phyloP scores from a whole-genome alignment of 1,140 invertebrate genomes.

The Camponotus pennsylvanicus region DNA sequence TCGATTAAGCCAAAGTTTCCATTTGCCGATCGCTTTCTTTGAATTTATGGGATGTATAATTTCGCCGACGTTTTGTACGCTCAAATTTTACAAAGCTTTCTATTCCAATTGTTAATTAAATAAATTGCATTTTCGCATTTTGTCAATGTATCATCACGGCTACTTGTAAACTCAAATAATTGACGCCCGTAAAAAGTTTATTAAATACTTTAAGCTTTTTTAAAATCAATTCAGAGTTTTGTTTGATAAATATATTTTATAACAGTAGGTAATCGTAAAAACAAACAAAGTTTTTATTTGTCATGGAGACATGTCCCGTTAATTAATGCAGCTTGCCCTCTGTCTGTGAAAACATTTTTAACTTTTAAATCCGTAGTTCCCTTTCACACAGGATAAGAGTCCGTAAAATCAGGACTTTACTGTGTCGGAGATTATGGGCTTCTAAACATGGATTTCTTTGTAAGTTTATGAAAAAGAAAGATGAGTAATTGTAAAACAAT shows the following conservation, averaged over 20 bases:
- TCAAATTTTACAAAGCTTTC: slow-evolving; percentile 23
- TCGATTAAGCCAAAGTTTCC: slow-evolving; percentile 40
- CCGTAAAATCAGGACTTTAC: not conserved
- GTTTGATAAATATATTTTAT: not conserved
- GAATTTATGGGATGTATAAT: slow-evolving; percentile 16
- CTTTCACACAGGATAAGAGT: not conserved
- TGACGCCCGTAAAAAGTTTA: not conserved
- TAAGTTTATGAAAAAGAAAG: slow-evolving; percentile 7
- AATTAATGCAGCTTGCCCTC: not conserved
- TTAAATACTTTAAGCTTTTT: not conserved
- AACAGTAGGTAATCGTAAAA: not conserved
- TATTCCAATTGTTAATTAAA: not conserved
- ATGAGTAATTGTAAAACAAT: not conserved
- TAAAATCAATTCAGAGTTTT: not conserved
- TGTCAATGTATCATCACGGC: not conserved
- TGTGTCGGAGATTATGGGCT: not conserved
- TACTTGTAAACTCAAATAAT: not conserved
- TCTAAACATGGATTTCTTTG: slow-evolving; percentile 12
- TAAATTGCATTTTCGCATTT: slow-evolving; percentile 9
- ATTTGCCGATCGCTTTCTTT: not conserved
- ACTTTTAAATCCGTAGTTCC: not conserved
- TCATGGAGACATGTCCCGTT: not conserved
- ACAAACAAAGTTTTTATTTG: not conserved
- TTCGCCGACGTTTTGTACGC: not conserved
- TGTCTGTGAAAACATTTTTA: not conserved